Evolutionary conservation across 2,888 invertebrate genomes (phyloP).

Genomic region (Diachrysia chrysitis): DNA sequence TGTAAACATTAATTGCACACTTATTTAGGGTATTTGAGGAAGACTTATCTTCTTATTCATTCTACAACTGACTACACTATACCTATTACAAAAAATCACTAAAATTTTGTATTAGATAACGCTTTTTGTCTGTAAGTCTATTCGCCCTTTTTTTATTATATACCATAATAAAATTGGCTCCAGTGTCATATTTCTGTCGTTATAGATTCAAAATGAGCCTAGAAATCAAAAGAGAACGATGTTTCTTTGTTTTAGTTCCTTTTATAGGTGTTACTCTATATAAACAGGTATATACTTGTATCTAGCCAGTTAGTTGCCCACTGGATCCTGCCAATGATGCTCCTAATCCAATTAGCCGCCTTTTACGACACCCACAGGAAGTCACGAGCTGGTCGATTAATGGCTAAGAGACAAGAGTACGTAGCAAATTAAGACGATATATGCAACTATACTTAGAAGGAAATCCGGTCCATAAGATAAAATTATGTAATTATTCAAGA

Average conservation of each 20-base stretch:
- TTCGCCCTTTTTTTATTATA: too few relatives aligned
- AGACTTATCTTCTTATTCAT: slow-evolving; percentile 11
- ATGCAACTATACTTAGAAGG: slow-evolving; percentile 26
- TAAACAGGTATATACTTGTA: background rate
- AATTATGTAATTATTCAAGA: background rate
- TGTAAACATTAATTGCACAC: slow-evolving; percentile 10
- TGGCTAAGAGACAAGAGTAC: slow-evolving; percentile 15
- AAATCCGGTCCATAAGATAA: slow-evolving; percentile 17
- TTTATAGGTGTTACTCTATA: background rate
- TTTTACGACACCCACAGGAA: slow-evolving; percentile 42
- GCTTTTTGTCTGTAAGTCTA: too few relatives aligned
- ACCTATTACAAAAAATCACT: too few relatives aligned
- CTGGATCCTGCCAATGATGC: slow-evolving; percentile 6
- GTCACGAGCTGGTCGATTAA: slow-evolving; percentile 44
- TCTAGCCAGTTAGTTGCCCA: background rate
- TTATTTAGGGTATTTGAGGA: background rate
- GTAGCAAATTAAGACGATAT: slow-evolving; percentile 26
- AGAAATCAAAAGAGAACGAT: too few relatives aligned
- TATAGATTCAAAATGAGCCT: too few relatives aligned
- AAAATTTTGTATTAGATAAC: too few relatives aligned
- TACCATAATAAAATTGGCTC: too few relatives aligned
- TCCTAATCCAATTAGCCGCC: slow-evolving; percentile 33
- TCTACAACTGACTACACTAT: too few relatives aligned
- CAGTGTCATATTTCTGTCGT: too few relatives aligned
- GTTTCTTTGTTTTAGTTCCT: background rate